These are phyloP conservation scores for Selene dorsalis DNA, from an alignment of 2,797 vertebrate genomes.

Conservation along the genomic window DNA sequence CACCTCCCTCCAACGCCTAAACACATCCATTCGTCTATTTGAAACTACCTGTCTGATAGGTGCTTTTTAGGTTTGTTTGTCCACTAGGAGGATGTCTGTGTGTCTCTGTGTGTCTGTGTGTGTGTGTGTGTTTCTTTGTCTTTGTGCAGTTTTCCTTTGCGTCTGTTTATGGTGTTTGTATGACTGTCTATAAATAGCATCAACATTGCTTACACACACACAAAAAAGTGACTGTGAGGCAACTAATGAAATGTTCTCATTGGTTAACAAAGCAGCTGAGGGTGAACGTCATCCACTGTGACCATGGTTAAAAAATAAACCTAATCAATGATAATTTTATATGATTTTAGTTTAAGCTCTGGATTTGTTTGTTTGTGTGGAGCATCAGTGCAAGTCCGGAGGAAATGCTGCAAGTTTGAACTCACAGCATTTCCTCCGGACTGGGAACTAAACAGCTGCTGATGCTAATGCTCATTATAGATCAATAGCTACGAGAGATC, in stretches of 20 bases:
- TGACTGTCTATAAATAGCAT: slow-evolving; percentile 15
- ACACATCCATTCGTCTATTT: slow-evolving; percentile 28
- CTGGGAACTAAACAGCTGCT: no score
- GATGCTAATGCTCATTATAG: no score
- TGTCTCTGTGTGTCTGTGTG: background rate
- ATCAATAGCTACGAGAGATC: no score
- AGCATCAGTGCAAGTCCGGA: no score
- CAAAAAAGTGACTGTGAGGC: slow-evolving; percentile 47
- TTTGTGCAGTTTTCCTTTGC: background rate
- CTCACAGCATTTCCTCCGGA: background rate
- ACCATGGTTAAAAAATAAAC: background rate
- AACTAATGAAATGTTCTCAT: slow-evolving; percentile 2
- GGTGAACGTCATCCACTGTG: background rate
- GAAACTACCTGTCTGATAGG: slow-evolving; percentile 60
- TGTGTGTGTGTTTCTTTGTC: slow-evolving; percentile 3
- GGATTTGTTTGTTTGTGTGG: no score
- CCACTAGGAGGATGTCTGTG: slow-evolving; percentile 6
- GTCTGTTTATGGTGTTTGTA: slow-evolving; percentile 16
- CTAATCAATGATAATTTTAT: no score
- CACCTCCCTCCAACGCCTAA: slow-evolving; percentile 60
- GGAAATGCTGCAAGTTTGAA: no score
- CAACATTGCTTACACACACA: slow-evolving; percentile 39
- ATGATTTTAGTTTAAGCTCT: no score
- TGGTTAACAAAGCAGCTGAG: background rate
- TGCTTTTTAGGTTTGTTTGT: slow-evolving; percentile 59